Conservation (phyloP, 2,113 vertebrate species). For the Echinops telfairi region DNA sequence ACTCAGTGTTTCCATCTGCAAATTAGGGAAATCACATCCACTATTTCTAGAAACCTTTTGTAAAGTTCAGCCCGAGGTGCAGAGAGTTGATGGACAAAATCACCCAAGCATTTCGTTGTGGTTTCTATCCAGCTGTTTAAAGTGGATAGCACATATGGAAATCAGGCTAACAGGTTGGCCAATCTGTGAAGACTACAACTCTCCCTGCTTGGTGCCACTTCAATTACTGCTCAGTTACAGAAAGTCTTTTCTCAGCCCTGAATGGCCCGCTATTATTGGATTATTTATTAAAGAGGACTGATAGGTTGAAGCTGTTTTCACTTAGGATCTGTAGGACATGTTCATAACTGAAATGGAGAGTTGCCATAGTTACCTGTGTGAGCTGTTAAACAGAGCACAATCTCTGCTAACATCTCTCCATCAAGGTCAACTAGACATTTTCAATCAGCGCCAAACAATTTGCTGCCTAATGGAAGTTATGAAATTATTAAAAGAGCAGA, state of each 20-base stretch:
- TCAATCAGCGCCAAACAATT: constrained; percentile 81
- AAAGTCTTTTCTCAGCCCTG: constrained; percentile 77
- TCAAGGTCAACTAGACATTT: constrained; percentile 84
- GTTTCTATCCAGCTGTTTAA: constrained; percentile 9
- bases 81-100: background rate
- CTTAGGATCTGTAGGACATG: constrained; percentile 84
- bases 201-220: constrained; percentile 48
- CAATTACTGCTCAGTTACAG: constrained; percentile 69
- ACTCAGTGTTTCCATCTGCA: constrained; percentile 46
- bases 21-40: constrained; percentile 19
- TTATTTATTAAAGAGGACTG: constrained; percentile 84
- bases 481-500: constrained; percentile 64
- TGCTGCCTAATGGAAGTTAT: constrained; percentile 73
- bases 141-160: constrained; percentile 20
- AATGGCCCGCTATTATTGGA: constrained; percentile 74
- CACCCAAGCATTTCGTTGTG: background rate
- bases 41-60: constrained; percentile 10
- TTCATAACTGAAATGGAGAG: constrained; percentile 82
- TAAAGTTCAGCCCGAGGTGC: background rate
- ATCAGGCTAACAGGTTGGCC: constrained; percentile 28
- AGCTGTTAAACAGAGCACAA: constrained; percentile 81
- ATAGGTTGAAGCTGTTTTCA: constrained; percentile 86
- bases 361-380: constrained; percentile 88
- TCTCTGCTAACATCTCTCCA: constrained; percentile 81
- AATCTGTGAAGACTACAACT: constrained; percentile 1